Base-by-base conservation (phyloP, 2,888 invertebrate genomes). In the Drosophila lutescens region DNA sequence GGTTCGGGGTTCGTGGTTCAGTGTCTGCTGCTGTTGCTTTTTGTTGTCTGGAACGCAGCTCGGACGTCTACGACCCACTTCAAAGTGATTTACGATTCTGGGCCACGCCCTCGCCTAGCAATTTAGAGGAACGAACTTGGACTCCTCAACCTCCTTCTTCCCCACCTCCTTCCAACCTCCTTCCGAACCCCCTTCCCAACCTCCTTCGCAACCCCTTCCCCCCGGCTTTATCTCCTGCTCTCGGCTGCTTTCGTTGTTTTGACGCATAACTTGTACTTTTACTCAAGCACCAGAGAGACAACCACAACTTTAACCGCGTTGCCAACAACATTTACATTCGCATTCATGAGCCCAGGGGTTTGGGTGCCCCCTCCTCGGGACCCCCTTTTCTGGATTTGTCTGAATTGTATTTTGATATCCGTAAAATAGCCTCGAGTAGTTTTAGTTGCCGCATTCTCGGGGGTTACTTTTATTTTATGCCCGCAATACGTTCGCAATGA, bases 41-140 rank as follows among this genome's bases (percentile, higher is more conserved):
- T 71, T 76, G 74, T 78, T 77, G 83, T 89, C 88, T 78, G 78
- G 79, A 86, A 80, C 80, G 79, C 75, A 84, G 86, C 86, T 88
- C 81, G 88, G 87, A 86, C 89, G 86, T 79, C 90, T 86, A 88
- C 90, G 91, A 90, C 91, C 91, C 91, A 91, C 91, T 91, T 91
- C 91, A 91, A 91, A 90, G 90, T 91, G 91, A 91, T 91, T 91
- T 91, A 91, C 91, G 91, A 90, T 91, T 88, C 77, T 79, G 76
- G 69, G 91, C 86, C 89, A 91, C 91, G 91, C 91, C 91, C 80
- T 90, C 85, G 87, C 90, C 91, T 90, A 90, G 88, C 91, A 90
- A 90, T 86, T 90, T 90, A 79, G 79, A 81, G 82, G 82, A 87
- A 85, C 76, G 82, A 81, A 74, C 72, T 72, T 74, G 70, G 71